Evolutionary conservation across 2,113 vertebrate species (phyloP), one percentile per base, ranked within the genome.

Genomic region (Zapornia atra): DNA sequence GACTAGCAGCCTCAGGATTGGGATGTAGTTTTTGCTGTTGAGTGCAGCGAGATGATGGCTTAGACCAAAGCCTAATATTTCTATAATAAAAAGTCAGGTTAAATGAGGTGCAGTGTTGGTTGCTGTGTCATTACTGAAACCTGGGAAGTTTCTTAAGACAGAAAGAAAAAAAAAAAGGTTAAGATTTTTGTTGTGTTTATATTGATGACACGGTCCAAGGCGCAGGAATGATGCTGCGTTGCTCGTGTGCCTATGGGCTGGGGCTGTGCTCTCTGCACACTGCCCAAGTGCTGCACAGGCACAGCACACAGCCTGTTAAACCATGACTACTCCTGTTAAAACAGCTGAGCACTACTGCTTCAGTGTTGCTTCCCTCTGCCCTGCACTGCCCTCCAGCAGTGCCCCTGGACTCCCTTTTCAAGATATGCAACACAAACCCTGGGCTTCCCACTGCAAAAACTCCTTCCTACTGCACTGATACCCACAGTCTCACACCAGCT

Each of bases 191-290:
- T 81, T 50, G 24, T 66, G 19, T 19, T 48, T 65, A 20, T 40
- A 7, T 65, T 36, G 11, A 17, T 7, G 1, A 40, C 76, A 25
- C 19, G 24, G 28, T 76, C 63, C 36, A n/a, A 88, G 56, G 31
- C 51, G 71, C 33, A 48, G 36, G 42, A 33, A 16, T 0, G 0
- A 25, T 50, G 33, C 25, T 29, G 25, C 28, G 6, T 12, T 70
- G 16, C 16, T 22, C 1, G 33, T 4, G 8, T 42, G 20, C 33
- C 22, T 14, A 7, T 6, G 11, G 57, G 19, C 42, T 82, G 48
- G 22, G 68, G 11, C 31, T 5, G 1, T 40, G 63, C 14, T 72
- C 17, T 46, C 36, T 40, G 20, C 12, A 34, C 3, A 10, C 19
- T n/a, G 29, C 18, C 40, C 54, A 48, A 46, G 28, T 0, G 0